phyloP scores from a whole-genome alignment of 2,888 invertebrate species.

The Nephrotoma flavescens region DNA sequence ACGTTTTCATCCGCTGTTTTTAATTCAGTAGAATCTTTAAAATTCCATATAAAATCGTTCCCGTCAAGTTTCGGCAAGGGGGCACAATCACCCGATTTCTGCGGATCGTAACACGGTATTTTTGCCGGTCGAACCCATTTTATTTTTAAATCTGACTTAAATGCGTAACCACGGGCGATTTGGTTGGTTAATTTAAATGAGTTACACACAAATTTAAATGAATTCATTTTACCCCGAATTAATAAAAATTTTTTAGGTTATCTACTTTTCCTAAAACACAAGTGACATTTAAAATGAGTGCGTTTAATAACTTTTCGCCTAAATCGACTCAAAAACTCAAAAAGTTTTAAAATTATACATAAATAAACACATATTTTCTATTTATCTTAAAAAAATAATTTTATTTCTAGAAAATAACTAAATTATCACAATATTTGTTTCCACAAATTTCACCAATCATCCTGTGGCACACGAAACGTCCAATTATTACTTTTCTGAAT shows the following conservation, averaged over 20 bases:
- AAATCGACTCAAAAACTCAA: background rate
- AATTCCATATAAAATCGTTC: constrained; percentile 36
- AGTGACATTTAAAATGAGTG: background rate
- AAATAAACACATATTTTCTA: too few relatives aligned
- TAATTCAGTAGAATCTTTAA: constrained; percentile 49
- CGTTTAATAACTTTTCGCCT: background rate
- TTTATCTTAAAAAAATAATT: background rate
- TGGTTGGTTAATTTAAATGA: background rate
- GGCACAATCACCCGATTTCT: constrained; percentile 56
- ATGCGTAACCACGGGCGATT: constrained; percentile 29
- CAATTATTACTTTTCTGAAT: constrained; percentile 71
- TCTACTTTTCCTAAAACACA: background rate
- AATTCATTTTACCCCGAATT: background rate
- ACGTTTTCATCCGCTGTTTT: constrained; percentile 57
- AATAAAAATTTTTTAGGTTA: too few relatives aligned
- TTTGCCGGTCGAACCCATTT: constrained; percentile 64
- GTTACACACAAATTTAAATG: background rate
- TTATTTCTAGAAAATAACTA: background rate
- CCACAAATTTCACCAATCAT: constrained; percentile 45
- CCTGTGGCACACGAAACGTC: constrained; percentile 66
- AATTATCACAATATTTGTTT: background rate
- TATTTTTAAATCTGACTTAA: constrained; percentile 58
- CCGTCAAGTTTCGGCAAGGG: constrained; percentile 39
- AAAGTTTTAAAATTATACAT: background rate
- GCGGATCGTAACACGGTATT: constrained; percentile 46